A percentile compares a stretch with the other conserved stretches of the same genome.
These are phyloP conservation scores for Agrochola lychnidis DNA, from an alignment of 2,888 invertebrate species.

Conservation along the genomic window DNA sequence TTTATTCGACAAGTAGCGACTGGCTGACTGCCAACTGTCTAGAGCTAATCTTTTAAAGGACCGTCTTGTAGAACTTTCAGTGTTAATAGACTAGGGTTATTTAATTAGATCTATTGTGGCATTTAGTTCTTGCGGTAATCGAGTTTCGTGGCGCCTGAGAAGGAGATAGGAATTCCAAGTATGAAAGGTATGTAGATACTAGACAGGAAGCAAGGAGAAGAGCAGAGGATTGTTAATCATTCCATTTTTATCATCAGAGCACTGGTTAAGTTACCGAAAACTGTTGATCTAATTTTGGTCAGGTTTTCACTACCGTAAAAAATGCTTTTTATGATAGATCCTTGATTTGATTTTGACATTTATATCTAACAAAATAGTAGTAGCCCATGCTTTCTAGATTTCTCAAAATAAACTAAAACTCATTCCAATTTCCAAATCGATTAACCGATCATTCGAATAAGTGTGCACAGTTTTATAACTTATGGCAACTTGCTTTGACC, in stretches of 20 bases:
- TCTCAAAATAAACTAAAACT: constrained; percentile 11
- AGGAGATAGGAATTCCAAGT: constrained; percentile 18
- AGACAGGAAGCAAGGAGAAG: constrained; percentile 13
- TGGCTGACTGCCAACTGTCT: constrained; percentile 65
- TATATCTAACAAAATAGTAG: background rate
- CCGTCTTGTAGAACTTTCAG: constrained; percentile 49
- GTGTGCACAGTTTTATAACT: constrained; percentile 33
- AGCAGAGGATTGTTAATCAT: background rate
- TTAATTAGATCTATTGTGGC: constrained; percentile 55
- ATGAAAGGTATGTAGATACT: constrained; percentile 6
- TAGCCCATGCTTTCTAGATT: background rate
- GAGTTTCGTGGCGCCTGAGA: constrained; percentile 48
- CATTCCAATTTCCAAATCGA: constrained; percentile 8
- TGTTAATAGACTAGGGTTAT: constrained; percentile 53
- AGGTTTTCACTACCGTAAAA: background rate
- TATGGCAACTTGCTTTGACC: constrained; percentile 58
- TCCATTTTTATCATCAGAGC: background rate
- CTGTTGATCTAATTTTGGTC: background rate
- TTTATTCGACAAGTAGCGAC: constrained; percentile 64
- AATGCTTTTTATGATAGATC: background rate
- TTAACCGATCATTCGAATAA: constrained; percentile 26
- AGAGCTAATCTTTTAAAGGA: constrained; percentile 60
- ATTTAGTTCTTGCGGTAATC: constrained; percentile 41
- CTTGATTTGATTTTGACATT: background rate
- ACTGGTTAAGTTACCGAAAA: background rate